These are phyloP conservation scores for Enoplosus armatus DNA, from an alignment of 2,797 vertebrate species.

Conservation along the genomic window DNA sequence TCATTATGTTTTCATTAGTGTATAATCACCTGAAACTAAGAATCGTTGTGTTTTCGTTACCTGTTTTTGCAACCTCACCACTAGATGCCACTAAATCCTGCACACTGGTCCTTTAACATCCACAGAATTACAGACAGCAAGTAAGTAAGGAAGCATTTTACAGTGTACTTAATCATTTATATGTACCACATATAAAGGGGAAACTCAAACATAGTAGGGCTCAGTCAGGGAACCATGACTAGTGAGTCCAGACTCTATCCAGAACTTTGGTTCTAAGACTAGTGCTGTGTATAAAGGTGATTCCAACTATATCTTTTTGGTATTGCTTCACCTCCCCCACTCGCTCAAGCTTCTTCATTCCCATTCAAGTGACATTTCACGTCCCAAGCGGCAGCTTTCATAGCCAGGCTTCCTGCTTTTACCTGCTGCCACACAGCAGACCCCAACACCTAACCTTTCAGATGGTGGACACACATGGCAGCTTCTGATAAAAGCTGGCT, in stretches of 20 bases:
- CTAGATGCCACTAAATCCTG: too few species aligned
- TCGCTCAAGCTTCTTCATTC: constrained; percentile 21
- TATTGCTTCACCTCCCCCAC: constrained; percentile 30
- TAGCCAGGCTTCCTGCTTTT: constrained; percentile 6
- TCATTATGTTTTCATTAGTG: too few species aligned
- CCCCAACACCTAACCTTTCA: constrained; percentile 6
- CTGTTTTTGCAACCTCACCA: too few species aligned
- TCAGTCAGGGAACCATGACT: constrained; percentile 11
- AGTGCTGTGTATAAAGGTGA: constrained; percentile 18
- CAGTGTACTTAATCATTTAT: neutral
- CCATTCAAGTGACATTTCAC: constrained; percentile 42
- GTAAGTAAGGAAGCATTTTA: neutral
- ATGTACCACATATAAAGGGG: neutral
- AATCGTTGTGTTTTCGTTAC: too few species aligned
- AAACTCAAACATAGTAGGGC: neutral
- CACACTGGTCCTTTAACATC: too few species aligned
- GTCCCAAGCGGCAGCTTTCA: constrained; percentile 23
- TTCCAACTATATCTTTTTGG: constrained; percentile 22
- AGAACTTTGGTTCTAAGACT: neutral
- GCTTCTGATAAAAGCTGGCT: constrained; percentile 14
- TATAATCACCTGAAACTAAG: too few species aligned
- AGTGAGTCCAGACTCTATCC: constrained; percentile 6
- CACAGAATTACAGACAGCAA: neutral
- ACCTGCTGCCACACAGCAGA: constrained; percentile 21
- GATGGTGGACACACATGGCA: constrained; percentile 10